phyloP scores from a whole-genome alignment of 2,113 vertebrate species.

The Pelecanoides urinatrix region DNA sequence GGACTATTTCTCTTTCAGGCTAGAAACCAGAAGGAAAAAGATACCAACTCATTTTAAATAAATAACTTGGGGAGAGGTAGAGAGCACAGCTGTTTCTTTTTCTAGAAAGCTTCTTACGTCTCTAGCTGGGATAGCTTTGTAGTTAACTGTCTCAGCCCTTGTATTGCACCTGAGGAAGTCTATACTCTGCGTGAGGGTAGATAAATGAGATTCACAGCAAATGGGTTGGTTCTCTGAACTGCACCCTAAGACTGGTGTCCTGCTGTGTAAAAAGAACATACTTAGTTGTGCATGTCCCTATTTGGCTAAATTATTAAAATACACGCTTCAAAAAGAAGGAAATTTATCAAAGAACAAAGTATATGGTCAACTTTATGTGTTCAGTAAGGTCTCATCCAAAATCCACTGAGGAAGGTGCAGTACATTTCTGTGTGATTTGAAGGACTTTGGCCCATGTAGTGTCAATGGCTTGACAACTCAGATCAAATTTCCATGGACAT shows the following conservation, averaged over 20 bases:
- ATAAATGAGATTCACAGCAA: slow-evolving; percentile 6
- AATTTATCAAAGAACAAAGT: not conserved
- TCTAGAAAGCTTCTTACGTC: not conserved
- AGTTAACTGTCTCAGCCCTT: not conserved
- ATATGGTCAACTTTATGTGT: not conserved
- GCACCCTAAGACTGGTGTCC: not conserved
- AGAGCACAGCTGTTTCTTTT: not conserved
- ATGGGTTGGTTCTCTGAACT: not conserved
- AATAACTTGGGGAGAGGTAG: not conserved
- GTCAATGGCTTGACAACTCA: not conserved
- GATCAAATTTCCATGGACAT: not conserved
- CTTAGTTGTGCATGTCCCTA: not conserved
- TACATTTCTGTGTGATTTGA: not conserved
- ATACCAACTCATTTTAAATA: not conserved
- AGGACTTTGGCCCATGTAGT: not conserved
- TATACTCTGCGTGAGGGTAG: not conserved
- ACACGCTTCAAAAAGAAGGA: not conserved
- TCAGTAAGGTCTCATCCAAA: not conserved
- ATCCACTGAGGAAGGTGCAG: not conserved
- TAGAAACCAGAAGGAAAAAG: not conserved
- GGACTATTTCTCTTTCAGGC: not conserved
- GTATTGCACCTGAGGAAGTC: not conserved
- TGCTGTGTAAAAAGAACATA: not conserved
- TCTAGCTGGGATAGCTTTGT: not conserved
- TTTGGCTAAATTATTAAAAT: slow-evolving; percentile 34